A percentile compares a stretch with the other conserved stretches of the same genome.
phyloP scores from a whole-genome alignment of 2,797 vertebrate species.

The Atherinosoma microstoma region DNA sequence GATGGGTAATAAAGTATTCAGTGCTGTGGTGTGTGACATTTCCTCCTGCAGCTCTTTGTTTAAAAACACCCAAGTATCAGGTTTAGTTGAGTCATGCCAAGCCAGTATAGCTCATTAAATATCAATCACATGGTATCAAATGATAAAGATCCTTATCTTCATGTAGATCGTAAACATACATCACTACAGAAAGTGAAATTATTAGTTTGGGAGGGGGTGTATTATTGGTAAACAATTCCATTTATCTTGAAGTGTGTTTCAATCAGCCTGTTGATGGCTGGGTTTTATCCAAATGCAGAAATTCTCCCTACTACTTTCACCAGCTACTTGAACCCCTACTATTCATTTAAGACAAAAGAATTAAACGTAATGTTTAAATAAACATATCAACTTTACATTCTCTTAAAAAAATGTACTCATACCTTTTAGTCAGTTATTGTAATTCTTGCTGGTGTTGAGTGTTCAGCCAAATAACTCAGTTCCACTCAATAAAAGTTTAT shows the following conservation, averaged over 20 bases:
- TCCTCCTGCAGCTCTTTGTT: conserved; percentile 24
- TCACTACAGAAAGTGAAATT: conserved; percentile 8
- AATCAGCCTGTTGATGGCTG: neutral
- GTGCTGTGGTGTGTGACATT: conserved; percentile 30
- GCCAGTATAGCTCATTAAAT: conserved; percentile 36
- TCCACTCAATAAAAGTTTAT: no score
- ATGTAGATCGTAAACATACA: conserved; percentile 9
- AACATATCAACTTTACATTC: no score
- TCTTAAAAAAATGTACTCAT: no score
- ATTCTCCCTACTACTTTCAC: no score
- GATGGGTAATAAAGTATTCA: conserved; percentile 24
- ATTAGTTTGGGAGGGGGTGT: neutral
- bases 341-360: no score
- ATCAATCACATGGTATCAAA: conserved; percentile 32
- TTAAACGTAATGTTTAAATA: no score
- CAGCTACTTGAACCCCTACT: no score
- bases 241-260: neutral
- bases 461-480: no score
- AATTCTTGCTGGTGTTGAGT: no score
- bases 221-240: neutral
- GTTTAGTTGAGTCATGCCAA: conserved; percentile 18
- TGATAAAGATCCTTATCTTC: conserved; percentile 34
- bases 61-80: conserved; percentile 31
- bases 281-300: no score
- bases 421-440: no score